phyloP scores from a whole-genome alignment of 2,113 vertebrate genomes.

The Bagarius yarrelli region DNA sequence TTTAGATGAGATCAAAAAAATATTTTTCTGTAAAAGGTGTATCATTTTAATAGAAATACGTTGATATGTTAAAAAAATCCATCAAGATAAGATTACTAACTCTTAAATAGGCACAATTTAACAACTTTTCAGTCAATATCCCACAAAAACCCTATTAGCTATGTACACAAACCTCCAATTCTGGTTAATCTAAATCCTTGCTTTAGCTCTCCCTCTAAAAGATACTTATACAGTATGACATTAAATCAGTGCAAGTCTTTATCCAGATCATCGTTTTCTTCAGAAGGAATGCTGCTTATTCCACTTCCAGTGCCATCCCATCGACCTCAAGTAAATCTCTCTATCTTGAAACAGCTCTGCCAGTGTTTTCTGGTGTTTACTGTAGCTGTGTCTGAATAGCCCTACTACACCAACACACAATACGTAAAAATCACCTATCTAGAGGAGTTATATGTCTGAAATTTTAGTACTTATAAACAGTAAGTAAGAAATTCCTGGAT shows the following conservation, averaged over 20 bases:
- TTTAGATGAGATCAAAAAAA: too few species aligned
- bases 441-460: too few species aligned
- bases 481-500: too few species aligned
- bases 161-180: not conserved
- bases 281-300: not conserved
- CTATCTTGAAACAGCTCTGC: not conserved
- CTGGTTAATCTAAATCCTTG: not conserved
- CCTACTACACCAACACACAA: too few species aligned
- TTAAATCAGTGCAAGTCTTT: not conserved
- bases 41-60: not conserved
- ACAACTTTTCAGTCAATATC: not conserved
- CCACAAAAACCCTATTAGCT: not conserved
- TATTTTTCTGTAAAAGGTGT: not conserved
- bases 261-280: not conserved
- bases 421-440: too few species aligned
- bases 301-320: not conserved
- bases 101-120: not conserved
- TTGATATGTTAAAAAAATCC: not conserved
- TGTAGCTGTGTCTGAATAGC: not conserved
- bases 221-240: not conserved
- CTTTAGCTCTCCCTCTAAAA: not conserved
- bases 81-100: not conserved
- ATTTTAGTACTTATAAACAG: too few species aligned
- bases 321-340: not conserved
- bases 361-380: not conserved